phyloP scores from a whole-genome alignment of 2,797 vertebrate genomes.

The Anas flavirostris region DNA sequence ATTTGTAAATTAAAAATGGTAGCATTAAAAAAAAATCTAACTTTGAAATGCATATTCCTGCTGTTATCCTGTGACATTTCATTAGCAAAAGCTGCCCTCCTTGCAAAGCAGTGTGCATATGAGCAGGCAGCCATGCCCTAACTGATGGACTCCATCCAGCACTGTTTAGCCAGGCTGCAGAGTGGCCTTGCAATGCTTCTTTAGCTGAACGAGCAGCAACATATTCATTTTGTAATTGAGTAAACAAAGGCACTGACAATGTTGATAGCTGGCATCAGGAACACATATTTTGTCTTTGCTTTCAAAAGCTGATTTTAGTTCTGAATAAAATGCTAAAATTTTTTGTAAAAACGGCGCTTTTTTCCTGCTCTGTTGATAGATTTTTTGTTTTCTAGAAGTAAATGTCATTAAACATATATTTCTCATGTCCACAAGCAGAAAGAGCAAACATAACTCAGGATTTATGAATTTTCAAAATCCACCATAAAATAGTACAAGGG shows the following conservation, averaged over 20 bases:
- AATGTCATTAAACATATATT: background rate
- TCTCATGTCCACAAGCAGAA: background rate
- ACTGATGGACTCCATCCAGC: rapidly evolving
- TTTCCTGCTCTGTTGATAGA: background rate
- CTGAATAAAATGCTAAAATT: background rate
- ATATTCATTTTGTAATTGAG: background rate
- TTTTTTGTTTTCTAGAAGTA: background rate
- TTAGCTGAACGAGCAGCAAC: background rate
- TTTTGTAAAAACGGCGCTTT: background rate
- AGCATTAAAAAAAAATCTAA: background rate
- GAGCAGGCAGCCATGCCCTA: background rate
- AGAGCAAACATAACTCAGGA: background rate
- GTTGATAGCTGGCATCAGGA: background rate
- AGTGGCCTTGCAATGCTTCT: background rate
- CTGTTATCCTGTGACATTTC: background rate
- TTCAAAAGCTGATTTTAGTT: background rate
- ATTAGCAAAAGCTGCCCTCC: background rate
- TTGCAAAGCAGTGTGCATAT: background rate
- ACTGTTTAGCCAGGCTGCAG: background rate
- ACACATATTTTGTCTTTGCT: background rate
- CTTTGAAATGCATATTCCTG: background rate
- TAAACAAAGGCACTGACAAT: background rate
- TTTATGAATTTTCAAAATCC: background rate
- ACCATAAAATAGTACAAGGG: background rate
- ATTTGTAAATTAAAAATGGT: background rate